A percentile compares a stretch with the other conserved stretches of the same genome.
Conservation (phyloP, 2,888 invertebrate species). For the Tillus elongatus region DNA sequence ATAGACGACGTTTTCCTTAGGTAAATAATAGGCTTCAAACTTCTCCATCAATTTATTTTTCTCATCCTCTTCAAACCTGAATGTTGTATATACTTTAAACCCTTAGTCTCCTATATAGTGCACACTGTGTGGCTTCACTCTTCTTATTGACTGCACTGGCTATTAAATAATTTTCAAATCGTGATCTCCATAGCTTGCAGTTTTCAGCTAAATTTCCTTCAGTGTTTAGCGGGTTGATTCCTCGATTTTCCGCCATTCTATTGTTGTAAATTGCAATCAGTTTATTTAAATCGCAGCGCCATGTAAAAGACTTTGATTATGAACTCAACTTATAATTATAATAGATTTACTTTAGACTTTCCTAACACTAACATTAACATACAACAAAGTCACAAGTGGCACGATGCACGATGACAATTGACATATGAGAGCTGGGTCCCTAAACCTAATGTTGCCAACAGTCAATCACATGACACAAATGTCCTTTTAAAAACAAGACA, state of each 20-base stretch:
- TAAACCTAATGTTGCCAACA: too few relatives aligned
- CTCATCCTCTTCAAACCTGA: conserved; percentile 17
- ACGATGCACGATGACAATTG: too few relatives aligned
- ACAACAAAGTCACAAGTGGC: too few relatives aligned
- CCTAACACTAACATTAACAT: too few relatives aligned
- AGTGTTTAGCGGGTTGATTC: background rate
- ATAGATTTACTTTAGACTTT: too few relatives aligned
- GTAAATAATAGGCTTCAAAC: conserved; percentile 19
- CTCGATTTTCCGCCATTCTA: background rate
- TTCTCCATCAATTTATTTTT: conserved; percentile 17
- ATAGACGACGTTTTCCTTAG: conserved; percentile 19
- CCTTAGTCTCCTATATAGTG: conserved; percentile 23
- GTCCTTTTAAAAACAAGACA: too few relatives aligned
- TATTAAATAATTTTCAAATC: conserved; percentile 17
- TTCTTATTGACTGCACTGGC: conserved; percentile 17
- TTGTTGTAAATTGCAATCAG: too few relatives aligned
- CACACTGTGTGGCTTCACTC: conserved; percentile 18
- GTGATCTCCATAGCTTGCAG: conserved; percentile 18
- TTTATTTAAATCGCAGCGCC: too few relatives aligned
- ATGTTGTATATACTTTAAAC: conserved; percentile 21
- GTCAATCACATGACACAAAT: too few relatives aligned
- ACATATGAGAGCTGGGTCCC: too few relatives aligned
- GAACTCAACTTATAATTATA: too few relatives aligned
- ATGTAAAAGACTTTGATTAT: too few relatives aligned
- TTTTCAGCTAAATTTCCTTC: conserved; percentile 18